These are phyloP conservation scores for Protophormia terraenovae DNA, from an alignment of 2,888 invertebrate species.

Conservation along the genomic window DNA sequence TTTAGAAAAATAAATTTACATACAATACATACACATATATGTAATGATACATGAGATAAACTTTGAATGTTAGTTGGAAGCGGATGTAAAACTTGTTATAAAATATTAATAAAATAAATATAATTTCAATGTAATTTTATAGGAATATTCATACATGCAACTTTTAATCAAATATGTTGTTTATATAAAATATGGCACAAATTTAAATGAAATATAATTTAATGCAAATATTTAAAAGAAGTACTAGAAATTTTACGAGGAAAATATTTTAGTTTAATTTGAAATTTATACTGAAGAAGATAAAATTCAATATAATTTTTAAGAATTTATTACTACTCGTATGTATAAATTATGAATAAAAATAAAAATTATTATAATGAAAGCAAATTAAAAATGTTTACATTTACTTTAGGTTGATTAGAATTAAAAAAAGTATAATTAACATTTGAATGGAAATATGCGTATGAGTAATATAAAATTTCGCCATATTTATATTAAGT, in stretches of 20 bases:
- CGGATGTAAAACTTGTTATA: background rate
- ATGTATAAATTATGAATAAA: no score
- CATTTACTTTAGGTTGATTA: no score
- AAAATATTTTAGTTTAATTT: no score
- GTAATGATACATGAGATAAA: background rate
- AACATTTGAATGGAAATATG: no score
- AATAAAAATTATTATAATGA: no score
- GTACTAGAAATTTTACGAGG: background rate
- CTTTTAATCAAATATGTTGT: background rate
- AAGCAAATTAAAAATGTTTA: no score
- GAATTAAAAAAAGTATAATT: no score
- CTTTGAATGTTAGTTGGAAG: background rate
- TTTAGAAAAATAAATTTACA: background rate
- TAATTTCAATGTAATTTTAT: background rate
- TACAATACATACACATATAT: background rate
- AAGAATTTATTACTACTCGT: no score
- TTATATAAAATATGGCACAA: background rate
- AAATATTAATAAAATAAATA: background rate
- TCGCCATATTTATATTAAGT: background rate
- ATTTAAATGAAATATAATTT: background rate
- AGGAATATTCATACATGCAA: background rate
- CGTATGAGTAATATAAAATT: background rate
- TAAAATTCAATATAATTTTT: no score
- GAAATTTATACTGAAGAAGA: no score
- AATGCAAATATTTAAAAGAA: background rate